A percentile compares a stretch with the other conserved stretches of the same genome.
These are phyloP conservation scores for Drosophila pegasa DNA, from an alignment of 2,888 invertebrate species.

Conservation along the genomic window DNA sequence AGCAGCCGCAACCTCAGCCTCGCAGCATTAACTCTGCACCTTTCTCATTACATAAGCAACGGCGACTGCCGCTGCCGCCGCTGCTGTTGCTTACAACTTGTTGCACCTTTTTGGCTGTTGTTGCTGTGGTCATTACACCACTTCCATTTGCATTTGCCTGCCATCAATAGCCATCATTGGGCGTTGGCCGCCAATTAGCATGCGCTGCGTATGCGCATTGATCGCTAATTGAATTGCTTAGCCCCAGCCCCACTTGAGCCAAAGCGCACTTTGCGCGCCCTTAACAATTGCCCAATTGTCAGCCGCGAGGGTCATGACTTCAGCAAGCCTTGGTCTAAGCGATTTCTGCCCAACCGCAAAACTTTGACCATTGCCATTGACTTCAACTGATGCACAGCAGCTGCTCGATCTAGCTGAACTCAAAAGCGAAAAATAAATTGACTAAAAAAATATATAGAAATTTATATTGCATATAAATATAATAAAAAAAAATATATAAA, in stretches of 20 bases:
- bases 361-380: background rate
- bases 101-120: conserved; percentile 27
- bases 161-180: background rate
- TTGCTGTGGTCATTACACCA: conserved; percentile 11
- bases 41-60: conserved; percentile 56
- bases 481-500: too few relatives aligned
- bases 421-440: background rate
- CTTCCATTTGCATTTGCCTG: conserved; percentile 26
- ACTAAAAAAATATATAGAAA: background rate
- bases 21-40: conserved; percentile 48
- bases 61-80: conserved; percentile 1
- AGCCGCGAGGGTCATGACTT: background rate
- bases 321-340: conserved; percentile 1
- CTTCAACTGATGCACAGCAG: background rate
- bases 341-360: conserved; percentile 1
- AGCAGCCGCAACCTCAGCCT: conserved; percentile 4
- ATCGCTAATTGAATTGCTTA: background rate
- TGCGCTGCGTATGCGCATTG: conserved; percentile 39
- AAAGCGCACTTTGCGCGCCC: background rate
- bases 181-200: conserved; percentile 2
- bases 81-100: conserved; percentile 37
- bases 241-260: background rate
- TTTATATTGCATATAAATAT: background rate
- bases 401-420: background rate
- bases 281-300: background rate